These are phyloP conservation scores for Eucera pruinosa DNA, from an alignment of 2,888 invertebrate species.

Conservation along the genomic window DNA sequence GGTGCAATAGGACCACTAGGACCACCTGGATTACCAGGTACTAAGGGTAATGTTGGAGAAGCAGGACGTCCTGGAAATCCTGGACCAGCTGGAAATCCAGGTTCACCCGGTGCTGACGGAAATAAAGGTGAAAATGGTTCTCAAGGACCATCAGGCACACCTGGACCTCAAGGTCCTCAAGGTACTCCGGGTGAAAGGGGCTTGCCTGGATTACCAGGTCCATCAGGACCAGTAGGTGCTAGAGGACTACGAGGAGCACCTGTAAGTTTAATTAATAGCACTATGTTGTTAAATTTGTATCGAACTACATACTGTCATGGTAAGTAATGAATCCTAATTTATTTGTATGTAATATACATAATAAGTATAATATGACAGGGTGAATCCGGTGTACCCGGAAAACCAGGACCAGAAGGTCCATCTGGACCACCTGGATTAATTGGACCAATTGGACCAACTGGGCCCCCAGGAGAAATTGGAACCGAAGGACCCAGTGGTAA, in stretches of 20 bases:
- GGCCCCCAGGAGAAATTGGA: constrained; percentile 88
- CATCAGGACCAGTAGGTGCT: constrained; percentile 87
- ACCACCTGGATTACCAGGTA: constrained; percentile 88
- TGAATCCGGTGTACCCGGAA: constrained; percentile 90
- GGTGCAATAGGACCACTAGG: constrained; percentile 90
- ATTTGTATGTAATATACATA: neutral
- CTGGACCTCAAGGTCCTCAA: constrained; percentile 89
- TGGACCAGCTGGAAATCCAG: constrained; percentile 89
- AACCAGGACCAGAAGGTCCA: constrained; percentile 90
- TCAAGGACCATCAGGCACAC: constrained; percentile 89
- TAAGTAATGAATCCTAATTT: neutral
- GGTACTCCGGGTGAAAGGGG: constrained; percentile 90
- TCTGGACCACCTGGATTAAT: constrained; percentile 88
- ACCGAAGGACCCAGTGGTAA: constrained; percentile 88
- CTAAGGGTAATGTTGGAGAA: constrained; percentile 90
- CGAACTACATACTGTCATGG: neutral
- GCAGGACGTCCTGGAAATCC: constrained; percentile 88
- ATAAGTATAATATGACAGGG: constrained; percentile 86
- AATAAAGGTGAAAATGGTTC: constrained; percentile 90
- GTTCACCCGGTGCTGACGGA: constrained; percentile 90
- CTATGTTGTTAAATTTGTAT: neutral
- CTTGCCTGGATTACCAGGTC: constrained; percentile 87
- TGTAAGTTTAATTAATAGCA: constrained; percentile 82
- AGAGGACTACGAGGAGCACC: constrained; percentile 88
- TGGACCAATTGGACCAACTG: constrained; percentile 89